Percentiles rank a stretch among this genome's conserved stretches.
phyloP scores from a whole-genome alignment of 2,113 vertebrate genomes.

The Cyphomyrus plagiostoma region DNA sequence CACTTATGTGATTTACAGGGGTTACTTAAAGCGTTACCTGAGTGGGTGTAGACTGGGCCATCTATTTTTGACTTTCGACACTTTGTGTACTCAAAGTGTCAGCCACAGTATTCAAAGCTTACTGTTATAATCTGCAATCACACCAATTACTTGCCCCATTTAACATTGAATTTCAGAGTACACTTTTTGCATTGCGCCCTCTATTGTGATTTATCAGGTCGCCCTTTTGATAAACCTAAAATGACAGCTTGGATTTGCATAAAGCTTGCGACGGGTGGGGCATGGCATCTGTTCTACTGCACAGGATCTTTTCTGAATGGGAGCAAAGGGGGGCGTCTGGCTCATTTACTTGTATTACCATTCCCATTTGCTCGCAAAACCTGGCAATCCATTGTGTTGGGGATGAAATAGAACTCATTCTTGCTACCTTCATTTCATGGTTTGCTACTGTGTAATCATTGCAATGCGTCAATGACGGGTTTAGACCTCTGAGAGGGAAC shows the following conservation, averaged over 20 bases:
- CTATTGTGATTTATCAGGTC: slow-evolving; percentile 44
- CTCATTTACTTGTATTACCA: slow-evolving; percentile 7
- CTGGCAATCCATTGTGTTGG: slow-evolving; percentile 31
- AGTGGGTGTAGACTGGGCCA: background rate
- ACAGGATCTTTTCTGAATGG: slow-evolving; percentile 30
- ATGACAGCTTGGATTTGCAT: slow-evolving; percentile 48
- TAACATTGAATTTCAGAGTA: slow-evolving; percentile 45
- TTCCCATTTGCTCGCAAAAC: slow-evolving; percentile 25
- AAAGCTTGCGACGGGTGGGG: slow-evolving; percentile 33
- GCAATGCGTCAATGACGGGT: slow-evolving; percentile 22
- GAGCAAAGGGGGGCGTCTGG: slow-evolving; percentile 27
- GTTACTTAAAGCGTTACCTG: background rate
- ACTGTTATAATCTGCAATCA: slow-evolving; percentile 14
- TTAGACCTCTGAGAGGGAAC: slow-evolving; percentile 26
- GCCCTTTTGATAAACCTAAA: slow-evolving; percentile 38
- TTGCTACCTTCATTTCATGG: slow-evolving; percentile 29
- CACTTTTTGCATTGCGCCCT: slow-evolving; percentile 39
- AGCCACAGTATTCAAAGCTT: background rate
- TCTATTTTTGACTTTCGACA: background rate
- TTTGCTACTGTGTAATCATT: slow-evolving; percentile 23
- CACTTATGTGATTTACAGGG: background rate
- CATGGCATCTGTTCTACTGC: slow-evolving; percentile 40
- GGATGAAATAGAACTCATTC: slow-evolving; percentile 18
- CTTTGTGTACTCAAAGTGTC: background rate
- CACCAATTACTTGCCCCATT: slow-evolving; percentile 40